These are phyloP conservation scores for Chloropsis hardwickii DNA, from an alignment of 2,113 vertebrate genomes.

Conservation along the genomic window DNA sequence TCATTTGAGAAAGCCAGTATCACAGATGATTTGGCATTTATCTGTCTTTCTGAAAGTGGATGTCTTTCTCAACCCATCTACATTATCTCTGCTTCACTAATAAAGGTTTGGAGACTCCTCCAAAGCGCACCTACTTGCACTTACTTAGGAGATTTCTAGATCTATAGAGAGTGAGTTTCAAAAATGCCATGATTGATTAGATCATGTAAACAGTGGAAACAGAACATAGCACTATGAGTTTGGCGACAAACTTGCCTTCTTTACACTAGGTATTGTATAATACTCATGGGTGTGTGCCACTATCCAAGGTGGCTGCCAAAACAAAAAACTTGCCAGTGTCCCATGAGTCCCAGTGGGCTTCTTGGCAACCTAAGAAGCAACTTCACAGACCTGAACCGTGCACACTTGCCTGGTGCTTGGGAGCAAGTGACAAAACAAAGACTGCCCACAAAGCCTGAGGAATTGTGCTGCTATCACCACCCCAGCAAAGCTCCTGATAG, in stretches of 20 bases:
- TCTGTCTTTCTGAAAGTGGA: not conserved
- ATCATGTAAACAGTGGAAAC: not conserved
- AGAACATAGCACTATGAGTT: not conserved
- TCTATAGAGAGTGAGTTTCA: not conserved
- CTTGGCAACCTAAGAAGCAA: not conserved
- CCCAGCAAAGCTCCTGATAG: not conserved
- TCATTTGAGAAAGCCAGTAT: not conserved
- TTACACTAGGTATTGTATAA: not conserved
- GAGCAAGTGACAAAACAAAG: not conserved
- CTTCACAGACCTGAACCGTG: not conserved
- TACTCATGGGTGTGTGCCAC: not conserved
- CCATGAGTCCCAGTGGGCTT: not conserved
- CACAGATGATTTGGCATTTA: not conserved
- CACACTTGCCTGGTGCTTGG: fast-evolving
- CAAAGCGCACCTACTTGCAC: not conserved
- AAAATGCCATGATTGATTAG: not conserved
- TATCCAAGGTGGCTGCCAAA: not conserved
- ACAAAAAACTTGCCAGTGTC: not conserved
- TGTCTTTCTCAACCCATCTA: not conserved
- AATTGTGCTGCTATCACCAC: not conserved
- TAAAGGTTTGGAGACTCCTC: not conserved
- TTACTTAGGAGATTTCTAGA: not conserved
- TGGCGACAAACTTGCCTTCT: not conserved
- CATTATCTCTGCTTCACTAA: not conserved
- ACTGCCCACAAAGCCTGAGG: not conserved